A percentile compares a stretch with the other conserved stretches of the same genome.
Conservation (phyloP, 2,888 invertebrate species). For the Galeruca laticollis region DNA sequence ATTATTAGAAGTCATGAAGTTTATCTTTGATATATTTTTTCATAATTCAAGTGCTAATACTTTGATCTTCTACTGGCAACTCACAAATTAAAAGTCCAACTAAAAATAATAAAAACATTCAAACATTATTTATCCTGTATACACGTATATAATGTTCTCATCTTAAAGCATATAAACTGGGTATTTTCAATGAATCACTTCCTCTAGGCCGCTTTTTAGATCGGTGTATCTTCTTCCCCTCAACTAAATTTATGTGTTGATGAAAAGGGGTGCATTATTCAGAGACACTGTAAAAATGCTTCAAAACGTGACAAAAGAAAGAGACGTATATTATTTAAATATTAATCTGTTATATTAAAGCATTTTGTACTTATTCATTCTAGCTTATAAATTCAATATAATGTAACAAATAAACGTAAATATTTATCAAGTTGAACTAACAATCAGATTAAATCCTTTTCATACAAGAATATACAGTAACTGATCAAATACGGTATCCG, state of each 20-base stretch:
- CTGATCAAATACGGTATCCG: no score
- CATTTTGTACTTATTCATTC: not conserved
- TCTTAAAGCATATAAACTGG: not conserved
- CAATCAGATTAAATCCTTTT: no score
- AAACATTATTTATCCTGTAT: not conserved
- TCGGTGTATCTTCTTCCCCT: not conserved
- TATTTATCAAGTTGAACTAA: no score
- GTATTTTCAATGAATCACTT: conserved; percentile 2
- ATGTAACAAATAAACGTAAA: no score
- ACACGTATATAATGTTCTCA: not conserved
- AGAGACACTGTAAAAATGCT: not conserved
- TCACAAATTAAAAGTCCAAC: not conserved
- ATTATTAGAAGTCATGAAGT: no score
- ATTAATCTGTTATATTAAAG: not conserved
- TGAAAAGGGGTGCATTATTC: not conserved
- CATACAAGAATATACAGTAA: no score
- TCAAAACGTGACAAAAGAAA: not conserved
- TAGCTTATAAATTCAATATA: not conserved
- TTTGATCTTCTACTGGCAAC: no score
- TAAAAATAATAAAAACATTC: not conserved
- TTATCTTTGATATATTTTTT: no score
- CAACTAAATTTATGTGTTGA: not conserved
- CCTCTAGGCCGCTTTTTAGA: not conserved
- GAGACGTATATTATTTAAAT: not conserved
- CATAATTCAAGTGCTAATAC: no score